Evolutionary conservation across 64 coral and sea anemone species (phyloP).

Genomic region (Porites australiensis): DNA sequence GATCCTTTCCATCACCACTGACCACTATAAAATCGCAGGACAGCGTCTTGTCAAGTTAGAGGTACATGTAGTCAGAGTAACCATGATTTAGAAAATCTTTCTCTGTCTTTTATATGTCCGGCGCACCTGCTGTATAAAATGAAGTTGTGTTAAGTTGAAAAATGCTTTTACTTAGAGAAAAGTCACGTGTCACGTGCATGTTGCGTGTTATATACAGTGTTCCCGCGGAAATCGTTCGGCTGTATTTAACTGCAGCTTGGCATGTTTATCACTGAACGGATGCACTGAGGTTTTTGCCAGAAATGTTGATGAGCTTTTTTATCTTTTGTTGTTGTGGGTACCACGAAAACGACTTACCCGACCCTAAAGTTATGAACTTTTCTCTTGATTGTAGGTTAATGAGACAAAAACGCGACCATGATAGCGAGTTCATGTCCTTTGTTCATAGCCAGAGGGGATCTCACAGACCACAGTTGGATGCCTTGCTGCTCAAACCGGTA

Average conservation of each 20-base stretch:
- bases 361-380: neutral
- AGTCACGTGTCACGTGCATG: neutral
- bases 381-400: conserved; percentile 50
- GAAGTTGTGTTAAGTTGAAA: too few species aligned
- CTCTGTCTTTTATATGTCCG: too few species aligned
- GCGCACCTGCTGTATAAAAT: too few species aligned
- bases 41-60: too few species aligned
- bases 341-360: neutral
- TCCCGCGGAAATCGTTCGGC: neutral
- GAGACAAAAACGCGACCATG: conserved; percentile 67
- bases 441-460: conserved; percentile 58
- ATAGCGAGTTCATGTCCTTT: conserved; percentile 68
- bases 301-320: neutral
- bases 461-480: conserved; percentile 53
- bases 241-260: neutral
- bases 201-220: neutral
- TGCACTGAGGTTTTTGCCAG: neutral
- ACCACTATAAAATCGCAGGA: too few species aligned
- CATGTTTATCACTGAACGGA: neutral
- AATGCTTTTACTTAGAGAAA: too few species aligned
- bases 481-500: conserved; percentile 67
- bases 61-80: too few species aligned
- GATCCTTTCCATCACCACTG: too few species aligned
- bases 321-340: neutral
- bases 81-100: too few species aligned